Evolutionary conservation across 2,888 invertebrate species (phyloP), one percentile per base, ranked within the genome.

Genomic region (Julus scandinavius): DNA sequence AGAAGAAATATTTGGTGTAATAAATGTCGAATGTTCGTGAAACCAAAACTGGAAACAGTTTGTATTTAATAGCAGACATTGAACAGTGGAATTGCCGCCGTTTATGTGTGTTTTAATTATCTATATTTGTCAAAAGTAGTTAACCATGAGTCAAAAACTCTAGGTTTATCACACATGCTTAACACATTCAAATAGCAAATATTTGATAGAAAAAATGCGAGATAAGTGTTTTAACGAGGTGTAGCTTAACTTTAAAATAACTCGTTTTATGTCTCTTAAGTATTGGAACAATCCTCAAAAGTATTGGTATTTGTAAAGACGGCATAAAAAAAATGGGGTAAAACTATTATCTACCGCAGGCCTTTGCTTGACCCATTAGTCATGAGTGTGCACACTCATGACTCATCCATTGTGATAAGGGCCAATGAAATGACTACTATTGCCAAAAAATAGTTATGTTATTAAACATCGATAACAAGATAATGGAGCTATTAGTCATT

Each of bases 331-430:
- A 80, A 80, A 38, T 80, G 38, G 72, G 72, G 38, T 38, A 4
- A 80, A 80, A 11, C 11, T 38, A 80, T 80, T 38, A 80, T 38
- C 13, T 29, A 72, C 72, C 2, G 7, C 9, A 29, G 29, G 72
- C 29, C 72, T 72, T 72, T 72, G 72, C 72, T 72, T 72, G 72
- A 72, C 72, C 72, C 11, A n/a, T n/a, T n/a, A n/a, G n/a, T n/a
- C n/a, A n/a, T n/a, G n/a, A n/a, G n/a, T n/a, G n/a, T n/a, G n/a
- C n/a, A 72, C 72, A 72, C 72, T 72, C 29, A 29, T 29, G 29
- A 50, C 50, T 50, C 29, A 11, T 29, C 72, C 72, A 72, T 72
- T 20, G 29, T 72, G 72, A 20, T 29, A 29, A 20, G 29, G 72
- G 72, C 72, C 72, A 72, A 72, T n/a, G 20, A 72, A 72, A 72